Evolutionary conservation across 2,113 vertebrate species (phyloP).

Genomic region (Bufo bufo): DNA sequence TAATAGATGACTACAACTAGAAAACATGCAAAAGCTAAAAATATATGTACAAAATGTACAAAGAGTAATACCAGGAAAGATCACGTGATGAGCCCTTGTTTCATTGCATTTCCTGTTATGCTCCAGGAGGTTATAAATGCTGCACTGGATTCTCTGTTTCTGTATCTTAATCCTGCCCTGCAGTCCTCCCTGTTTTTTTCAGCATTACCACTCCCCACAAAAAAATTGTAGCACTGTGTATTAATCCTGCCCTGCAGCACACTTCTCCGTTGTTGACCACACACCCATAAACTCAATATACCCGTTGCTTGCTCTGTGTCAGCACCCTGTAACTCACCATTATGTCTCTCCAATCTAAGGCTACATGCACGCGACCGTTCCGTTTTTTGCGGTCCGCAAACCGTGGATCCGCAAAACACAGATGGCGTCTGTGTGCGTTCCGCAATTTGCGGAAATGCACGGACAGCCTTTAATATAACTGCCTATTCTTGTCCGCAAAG

Average conservation of each 20-base stretch:
- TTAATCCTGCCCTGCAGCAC: conserved; percentile 27
- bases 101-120: conserved; percentile 24
- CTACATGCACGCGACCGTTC: no score
- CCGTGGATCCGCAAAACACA: no score
- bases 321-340: background rate
- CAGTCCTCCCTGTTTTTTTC: conserved; percentile 2
- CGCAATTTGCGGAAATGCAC: no score
- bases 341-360: background rate
- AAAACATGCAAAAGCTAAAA: conserved; percentile 28
- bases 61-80: background rate
- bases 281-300: conserved; percentile 2
- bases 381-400: no score
- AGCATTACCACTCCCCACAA: conserved; percentile 19
- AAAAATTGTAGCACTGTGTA: conserved; percentile 19
- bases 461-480: no score
- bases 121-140: conserved; percentile 21
- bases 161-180: conserved; percentile 41
- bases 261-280: background rate
- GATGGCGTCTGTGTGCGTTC: no score
- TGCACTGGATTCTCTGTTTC: conserved; percentile 13
- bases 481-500: no score
- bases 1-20: background rate
- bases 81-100: conserved; percentile 29
- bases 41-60: conserved; percentile 1
- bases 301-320: background rate